Conservation (phyloP, 2,113 vertebrate genomes). For the Hiodon alosoides region DNA sequence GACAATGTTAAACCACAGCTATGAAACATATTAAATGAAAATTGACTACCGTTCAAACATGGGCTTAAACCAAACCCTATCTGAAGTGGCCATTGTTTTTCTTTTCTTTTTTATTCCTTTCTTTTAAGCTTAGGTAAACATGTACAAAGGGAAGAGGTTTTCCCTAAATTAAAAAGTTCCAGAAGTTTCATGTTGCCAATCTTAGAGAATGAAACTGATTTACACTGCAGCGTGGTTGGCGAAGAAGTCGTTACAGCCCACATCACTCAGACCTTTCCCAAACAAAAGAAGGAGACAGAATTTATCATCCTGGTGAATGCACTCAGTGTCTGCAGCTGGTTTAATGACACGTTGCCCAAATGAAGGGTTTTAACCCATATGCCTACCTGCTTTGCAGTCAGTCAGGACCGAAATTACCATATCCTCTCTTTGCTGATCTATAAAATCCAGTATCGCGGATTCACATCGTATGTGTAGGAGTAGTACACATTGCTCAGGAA, state of each 20-base stretch:
- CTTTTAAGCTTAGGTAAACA: neutral
- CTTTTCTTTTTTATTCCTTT: neutral
- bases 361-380: neutral
- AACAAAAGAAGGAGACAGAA: neutral
- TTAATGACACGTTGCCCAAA: neutral
- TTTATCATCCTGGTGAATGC: neutral
- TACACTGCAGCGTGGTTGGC: neutral
- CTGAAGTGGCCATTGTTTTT: neutral
- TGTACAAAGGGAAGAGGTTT: neutral
- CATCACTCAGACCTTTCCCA: conserved; percentile 8
- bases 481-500: neutral
- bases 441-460: neutral
- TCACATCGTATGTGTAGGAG: conserved; percentile 1
- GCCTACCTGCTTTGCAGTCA: neutral
- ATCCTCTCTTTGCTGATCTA: neutral
- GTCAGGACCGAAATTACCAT: no score
- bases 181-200: neutral
- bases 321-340: neutral
- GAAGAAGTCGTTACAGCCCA: conserved; percentile 1
- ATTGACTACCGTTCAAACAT: neutral
- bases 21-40: neutral
- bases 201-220: conserved; percentile 12
- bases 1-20: conserved; percentile 7
- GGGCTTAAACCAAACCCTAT: neutral
- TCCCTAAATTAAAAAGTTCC: neutral